A percentile compares a stretch with the other conserved stretches of the same genome.
Evolutionary conservation across 2,888 invertebrate genomes (phyloP).

Genomic region (Brachypalpus laphriformis): DNA sequence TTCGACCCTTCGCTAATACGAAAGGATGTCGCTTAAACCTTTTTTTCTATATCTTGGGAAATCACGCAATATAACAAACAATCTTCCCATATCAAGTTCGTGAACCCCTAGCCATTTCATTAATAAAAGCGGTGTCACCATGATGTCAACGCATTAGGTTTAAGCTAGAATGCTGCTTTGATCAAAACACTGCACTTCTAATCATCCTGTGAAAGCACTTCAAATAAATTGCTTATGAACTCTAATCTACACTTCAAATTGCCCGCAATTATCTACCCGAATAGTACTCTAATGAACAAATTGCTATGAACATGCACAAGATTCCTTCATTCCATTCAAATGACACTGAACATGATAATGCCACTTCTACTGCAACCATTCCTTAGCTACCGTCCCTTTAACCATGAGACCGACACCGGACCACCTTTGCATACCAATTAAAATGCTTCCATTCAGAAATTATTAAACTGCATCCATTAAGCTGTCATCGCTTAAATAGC

Average conservation of each 20-base stretch:
- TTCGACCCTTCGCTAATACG: too few species aligned
- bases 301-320: conserved; percentile 68
- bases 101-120: background rate
- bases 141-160: background rate
- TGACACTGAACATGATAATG: conserved; percentile 67
- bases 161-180: background rate
- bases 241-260: conserved; percentile 64
- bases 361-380: conserved; percentile 2
- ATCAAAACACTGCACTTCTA: background rate
- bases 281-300: conserved; percentile 46
- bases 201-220: conserved; percentile 14
- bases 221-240: conserved; percentile 49
- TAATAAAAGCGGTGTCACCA: background rate
- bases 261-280: conserved; percentile 54
- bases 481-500: conserved; percentile 68
- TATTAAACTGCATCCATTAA: conserved; percentile 73
- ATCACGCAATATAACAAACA: conserved; percentile 8
- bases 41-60: background rate
- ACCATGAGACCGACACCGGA: conserved; percentile 12
- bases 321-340: conserved; percentile 63
- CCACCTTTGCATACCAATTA: conserved; percentile 70
- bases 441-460: conserved; percentile 68
- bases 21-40: background rate
- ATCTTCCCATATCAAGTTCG: background rate
- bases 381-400: background rate